Base-by-base conservation (phyloP, 2,888 invertebrate species). In the Anagyrus pseudococci region DNA sequence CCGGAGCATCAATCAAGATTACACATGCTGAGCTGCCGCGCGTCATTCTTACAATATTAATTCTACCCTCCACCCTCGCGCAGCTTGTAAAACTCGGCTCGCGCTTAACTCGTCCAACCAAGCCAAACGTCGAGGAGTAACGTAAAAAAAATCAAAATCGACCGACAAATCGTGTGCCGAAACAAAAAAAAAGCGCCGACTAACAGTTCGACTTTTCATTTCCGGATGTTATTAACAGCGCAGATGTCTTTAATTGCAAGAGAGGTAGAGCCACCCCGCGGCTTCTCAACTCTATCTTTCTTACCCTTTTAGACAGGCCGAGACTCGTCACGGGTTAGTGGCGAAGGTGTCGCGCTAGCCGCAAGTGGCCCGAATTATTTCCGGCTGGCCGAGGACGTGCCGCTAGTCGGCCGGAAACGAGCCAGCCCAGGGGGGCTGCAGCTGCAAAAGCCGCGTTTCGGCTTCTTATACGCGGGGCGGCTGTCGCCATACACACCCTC, bases 181-280 rank as follows among this genome's bases (percentile, higher is more conserved):
- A n/a, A 29, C 4, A 29, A 29, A 29, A 29, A 29, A 60, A 60
- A 60, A 55, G 22, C 47, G 48, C 48, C 54, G 41, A n/a, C 54
- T 60, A 52, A 58, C 50, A 43, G 47, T 22, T 48, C 19, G 15
- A 23, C 50, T 43, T 54, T 60, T 60, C 60, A 54, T 60, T 54
- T 60, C 60, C 60, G 60, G 40, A 37, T 17, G 7, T n/a, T n/a
- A n/a, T n/a, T n/a, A n/a, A n/a, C 43, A 13, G 13, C 43, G 48
- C 54, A 60, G 48, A 60, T 54, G 54, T 58, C 37, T 44, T 23
- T n/a, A 53, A 43, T 43, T 25, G 23, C 53, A 25, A 15, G n/a
- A 41, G 40, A n/a, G 33, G 13, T 33, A 33, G 33, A 33, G 33
- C 33, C 15, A 15, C 10, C 4, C 10, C 4, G 40, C 4, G 40